These are phyloP conservation scores for Pithys albifrons DNA, from an alignment of 2,113 vertebrate species.

Conservation along the genomic window DNA sequence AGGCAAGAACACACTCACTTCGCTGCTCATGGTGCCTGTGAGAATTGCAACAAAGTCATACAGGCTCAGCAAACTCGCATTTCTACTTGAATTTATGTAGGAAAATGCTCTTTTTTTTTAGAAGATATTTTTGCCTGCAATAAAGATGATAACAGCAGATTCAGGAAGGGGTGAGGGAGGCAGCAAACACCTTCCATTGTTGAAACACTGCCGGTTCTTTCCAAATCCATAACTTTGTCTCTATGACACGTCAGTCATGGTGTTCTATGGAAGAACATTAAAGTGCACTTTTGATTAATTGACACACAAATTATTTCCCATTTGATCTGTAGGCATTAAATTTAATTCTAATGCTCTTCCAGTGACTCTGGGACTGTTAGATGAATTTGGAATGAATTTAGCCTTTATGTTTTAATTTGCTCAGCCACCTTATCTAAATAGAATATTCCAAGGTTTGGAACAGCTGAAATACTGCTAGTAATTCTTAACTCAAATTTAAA, in stretches of 20 bases:
- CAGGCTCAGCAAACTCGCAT: neutral
- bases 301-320: slow-evolving; percentile 38
- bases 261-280: neutral
- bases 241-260: neutral
- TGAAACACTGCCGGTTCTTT: slow-evolving; percentile 1
- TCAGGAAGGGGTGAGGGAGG: neutral
- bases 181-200: neutral
- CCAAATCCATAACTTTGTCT: neutral
- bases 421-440: slow-evolving; percentile 38
- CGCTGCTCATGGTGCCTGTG: neutral
- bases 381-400: slow-evolving; percentile 14
- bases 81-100: neutral
- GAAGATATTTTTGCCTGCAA: neutral
- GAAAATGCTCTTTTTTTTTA: neutral
- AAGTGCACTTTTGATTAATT: slow-evolving; percentile 38
- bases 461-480: slow-evolving; percentile 13
- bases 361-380: neutral
- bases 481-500: slow-evolving; percentile 30
- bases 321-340: slow-evolving; percentile 40
- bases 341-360: slow-evolving; percentile 30
- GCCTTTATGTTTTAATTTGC: slow-evolving; percentile 46
- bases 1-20: neutral
- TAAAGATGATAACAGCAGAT: neutral
- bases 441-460: slow-evolving; percentile 22
- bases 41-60: neutral